These are phyloP conservation scores for Leucoraja erinaceus DNA, from an alignment of 2,113 vertebrate species.

Conservation along the genomic window DNA sequence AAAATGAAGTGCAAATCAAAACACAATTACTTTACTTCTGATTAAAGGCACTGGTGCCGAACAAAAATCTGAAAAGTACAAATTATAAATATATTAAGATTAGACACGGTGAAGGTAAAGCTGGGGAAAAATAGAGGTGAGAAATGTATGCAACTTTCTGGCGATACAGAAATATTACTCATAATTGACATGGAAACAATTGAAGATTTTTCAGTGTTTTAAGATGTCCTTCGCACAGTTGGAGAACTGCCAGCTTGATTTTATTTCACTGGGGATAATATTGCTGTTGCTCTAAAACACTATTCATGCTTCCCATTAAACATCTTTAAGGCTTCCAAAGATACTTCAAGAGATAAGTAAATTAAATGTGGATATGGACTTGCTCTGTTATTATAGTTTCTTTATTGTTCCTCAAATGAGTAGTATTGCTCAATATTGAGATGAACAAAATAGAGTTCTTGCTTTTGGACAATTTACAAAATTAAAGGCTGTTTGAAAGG, in stretches of 20 bases:
- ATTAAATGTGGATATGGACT: not conserved
- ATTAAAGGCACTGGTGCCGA: not conserved
- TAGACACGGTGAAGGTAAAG: not conserved
- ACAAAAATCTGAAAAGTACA: not conserved
- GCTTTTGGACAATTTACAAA: not conserved
- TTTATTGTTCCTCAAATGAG: not conserved
- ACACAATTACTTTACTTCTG: not conserved
- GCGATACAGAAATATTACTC: not conserved
- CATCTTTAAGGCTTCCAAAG: not conserved
- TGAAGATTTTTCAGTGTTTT: slow-evolving; percentile 3
- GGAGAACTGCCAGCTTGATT: not conserved
- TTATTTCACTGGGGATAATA: not conserved
- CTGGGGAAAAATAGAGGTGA: not conserved
- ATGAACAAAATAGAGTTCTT: not conserved
- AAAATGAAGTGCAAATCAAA: slow-evolving; percentile 17
- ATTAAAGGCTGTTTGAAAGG: not conserved
- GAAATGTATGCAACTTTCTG: slow-evolving; percentile 3
- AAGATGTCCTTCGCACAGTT: not conserved
- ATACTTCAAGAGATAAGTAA: not conserved
- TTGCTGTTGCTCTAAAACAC: not conserved
- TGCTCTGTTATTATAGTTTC: not conserved
- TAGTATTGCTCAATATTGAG: not conserved
- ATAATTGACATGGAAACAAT: not conserved
- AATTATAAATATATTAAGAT: not conserved
- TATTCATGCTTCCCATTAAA: not conserved